Conservation (phyloP, 2,113 vertebrate species). For the Erythrocercus mccallii region DNA sequence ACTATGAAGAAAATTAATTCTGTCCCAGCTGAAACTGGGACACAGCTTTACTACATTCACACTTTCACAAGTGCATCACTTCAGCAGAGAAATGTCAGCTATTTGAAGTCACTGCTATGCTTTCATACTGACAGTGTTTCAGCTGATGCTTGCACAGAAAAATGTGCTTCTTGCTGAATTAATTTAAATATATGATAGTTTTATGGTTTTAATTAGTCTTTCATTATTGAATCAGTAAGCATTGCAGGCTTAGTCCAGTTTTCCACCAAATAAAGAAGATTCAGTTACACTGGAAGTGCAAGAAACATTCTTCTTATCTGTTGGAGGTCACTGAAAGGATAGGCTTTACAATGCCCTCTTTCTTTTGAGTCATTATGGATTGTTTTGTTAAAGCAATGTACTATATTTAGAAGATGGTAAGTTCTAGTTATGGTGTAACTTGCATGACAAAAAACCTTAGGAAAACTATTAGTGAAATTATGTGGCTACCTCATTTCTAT, state of each 20-base stretch:
- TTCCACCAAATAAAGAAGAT: background rate
- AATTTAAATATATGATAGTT: background rate
- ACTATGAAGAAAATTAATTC: background rate
- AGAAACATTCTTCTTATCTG: background rate
- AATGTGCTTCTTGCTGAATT: background rate
- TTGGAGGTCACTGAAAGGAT: constrained; percentile 8
- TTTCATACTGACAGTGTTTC: background rate
- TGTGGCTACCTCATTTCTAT: background rate
- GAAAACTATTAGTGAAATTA: background rate
- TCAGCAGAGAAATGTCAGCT: background rate
- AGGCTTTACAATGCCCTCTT: background rate
- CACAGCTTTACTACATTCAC: background rate
- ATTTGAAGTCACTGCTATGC: background rate
- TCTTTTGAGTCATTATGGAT: background rate
- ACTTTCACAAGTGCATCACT: background rate
- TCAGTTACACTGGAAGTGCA: background rate
- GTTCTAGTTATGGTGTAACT: background rate
- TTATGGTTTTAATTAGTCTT: background rate
- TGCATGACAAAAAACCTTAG: background rate
- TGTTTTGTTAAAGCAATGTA: background rate
- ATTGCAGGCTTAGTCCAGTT: background rate
- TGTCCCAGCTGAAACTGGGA: background rate
- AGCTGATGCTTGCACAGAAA: background rate
- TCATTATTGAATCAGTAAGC: background rate
- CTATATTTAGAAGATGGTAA: background rate